Conservation (phyloP, 2,888 invertebrate species). For the Listrodromus nycthemerus region DNA sequence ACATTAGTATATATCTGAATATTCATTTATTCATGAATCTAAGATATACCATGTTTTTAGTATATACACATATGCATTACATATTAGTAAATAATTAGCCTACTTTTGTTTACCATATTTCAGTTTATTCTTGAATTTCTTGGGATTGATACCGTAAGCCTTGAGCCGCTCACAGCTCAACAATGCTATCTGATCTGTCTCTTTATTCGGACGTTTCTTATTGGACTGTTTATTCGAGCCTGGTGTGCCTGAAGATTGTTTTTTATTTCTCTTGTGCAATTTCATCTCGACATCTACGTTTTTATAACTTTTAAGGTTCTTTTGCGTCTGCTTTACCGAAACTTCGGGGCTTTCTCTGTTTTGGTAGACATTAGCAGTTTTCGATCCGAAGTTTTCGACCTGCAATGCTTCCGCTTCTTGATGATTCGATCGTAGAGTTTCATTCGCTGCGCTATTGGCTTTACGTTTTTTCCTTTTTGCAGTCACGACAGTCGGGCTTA, state of each 20-base stretch:
- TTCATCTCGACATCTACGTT: slow-evolving; percentile 24
- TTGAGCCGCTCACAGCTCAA: slow-evolving; percentile 91
- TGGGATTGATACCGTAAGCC: slow-evolving; percentile 97
- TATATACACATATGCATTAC: slow-evolving; percentile 28
- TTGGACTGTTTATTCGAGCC: slow-evolving; percentile 46
- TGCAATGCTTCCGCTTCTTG: slow-evolving; percentile 29
- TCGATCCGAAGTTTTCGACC: slow-evolving; percentile 35
- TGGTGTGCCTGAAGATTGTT: slow-evolving; percentile 5
- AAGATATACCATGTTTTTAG: slow-evolving; percentile 19
- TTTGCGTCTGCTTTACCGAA: slow-evolving; percentile 49
- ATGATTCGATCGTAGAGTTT: background rate
- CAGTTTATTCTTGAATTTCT: slow-evolving; percentile 92
- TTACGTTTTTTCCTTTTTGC: slow-evolving; percentile 45
- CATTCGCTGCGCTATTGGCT: slow-evolving; percentile 24
- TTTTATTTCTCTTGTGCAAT: slow-evolving; percentile 73
- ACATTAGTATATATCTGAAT: background rate
- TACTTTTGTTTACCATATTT: slow-evolving; percentile 87
- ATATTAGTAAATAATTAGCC: slow-evolving; percentile 47
- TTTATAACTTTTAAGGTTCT: background rate
- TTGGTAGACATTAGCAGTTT: background rate
- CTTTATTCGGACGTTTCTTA: slow-evolving; percentile 63
- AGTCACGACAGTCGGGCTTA: background rate
- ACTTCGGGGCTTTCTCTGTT: slow-evolving; percentile 58
- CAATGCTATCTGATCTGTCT: slow-evolving; percentile 69
- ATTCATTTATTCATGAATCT: slow-evolving; percentile 27